phyloP scores from a whole-genome alignment of 2,113 vertebrate species.

The Myrmecophaga tridactyla region DNA sequence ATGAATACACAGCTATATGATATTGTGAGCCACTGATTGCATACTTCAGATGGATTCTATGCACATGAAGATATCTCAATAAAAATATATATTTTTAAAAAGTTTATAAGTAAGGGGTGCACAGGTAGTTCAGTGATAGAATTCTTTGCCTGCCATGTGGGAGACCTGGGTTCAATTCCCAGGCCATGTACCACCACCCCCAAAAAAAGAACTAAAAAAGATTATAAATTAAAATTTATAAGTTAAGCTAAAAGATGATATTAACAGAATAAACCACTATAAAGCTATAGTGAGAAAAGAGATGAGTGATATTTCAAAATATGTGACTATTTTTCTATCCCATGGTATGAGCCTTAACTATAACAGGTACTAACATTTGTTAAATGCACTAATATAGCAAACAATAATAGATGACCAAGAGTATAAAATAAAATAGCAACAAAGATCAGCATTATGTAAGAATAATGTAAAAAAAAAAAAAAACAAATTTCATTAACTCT shows the following conservation, averaged over 20 bases:
- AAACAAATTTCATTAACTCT: not conserved
- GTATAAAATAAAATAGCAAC: not conserved
- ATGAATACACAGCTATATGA: too few relatives aligned
- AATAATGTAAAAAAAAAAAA: not conserved
- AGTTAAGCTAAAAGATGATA: conserved; percentile 43
- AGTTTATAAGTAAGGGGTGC: too few relatives aligned
- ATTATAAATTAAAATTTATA: too few relatives aligned
- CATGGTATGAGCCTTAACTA: not conserved
- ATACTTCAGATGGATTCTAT: too few relatives aligned
- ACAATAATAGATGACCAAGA: not conserved
- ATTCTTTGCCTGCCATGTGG: too few relatives aligned
- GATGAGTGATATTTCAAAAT: conserved; percentile 27
- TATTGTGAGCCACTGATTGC: too few relatives aligned
- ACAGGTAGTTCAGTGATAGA: too few relatives aligned
- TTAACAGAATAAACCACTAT: not conserved
- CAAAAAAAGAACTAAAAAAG: too few relatives aligned
- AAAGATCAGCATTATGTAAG: not conserved
- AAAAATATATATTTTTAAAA: too few relatives aligned
- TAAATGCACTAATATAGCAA: not conserved
- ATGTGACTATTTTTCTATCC: not conserved
- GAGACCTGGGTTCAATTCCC: too few relatives aligned
- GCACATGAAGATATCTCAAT: too few relatives aligned
- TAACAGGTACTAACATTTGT: not conserved
- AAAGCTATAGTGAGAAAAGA: not conserved
- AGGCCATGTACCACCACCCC: too few relatives aligned